Base-by-base conservation (phyloP, 2,888 invertebrate species). In the Clanis bilineata region DNA sequence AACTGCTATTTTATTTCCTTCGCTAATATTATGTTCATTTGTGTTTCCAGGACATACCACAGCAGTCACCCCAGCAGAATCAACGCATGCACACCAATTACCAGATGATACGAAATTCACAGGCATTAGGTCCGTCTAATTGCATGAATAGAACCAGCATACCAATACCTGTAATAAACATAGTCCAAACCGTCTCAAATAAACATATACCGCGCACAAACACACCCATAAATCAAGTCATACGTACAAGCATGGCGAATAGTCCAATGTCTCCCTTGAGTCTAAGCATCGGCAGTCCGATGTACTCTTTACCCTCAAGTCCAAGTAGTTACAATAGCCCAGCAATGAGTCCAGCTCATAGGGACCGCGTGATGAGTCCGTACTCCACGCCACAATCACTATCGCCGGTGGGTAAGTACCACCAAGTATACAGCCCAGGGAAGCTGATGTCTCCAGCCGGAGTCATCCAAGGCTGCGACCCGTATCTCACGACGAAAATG, bases 401-500 rank as follows among this genome's bases (percentile, higher is more conserved):
- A 55, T 90, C 90, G 0, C 89, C 91, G 0, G 82, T 82, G 0
- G 83, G 83, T 12, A 85, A 80, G 44, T 89, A 79, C 67, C 76
- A 76, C 38, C 85, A 84, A 60, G 72, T 76, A 60, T 88, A 83
- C 67, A 88, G 87, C 61, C 85, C 87, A 0, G 76, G 75, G 0
- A 83, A 70, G 60, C 64, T 85, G 3, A 61, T 85, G 25, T 88
- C 90, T 0, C 88, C 90, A 0, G 71, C 70, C 1, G 78, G 80
- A 0, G 71, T 83, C 7, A 71, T 90, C 36, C 82, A 89, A 51
- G 83, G 85, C 6, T 81, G 82, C 65, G 92, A 92, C 61, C 91
- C 92, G 0, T 92, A 90, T 66, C 66, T 92, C 47, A 80, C 80
- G 2, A 87, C 80, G 58, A 90, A 88, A 67, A 89, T 90, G 88